A percentile compares a stretch with the other conserved stretches of the same genome.
Evolutionary conservation across 2,888 invertebrate genomes (phyloP).

Genomic region (Listrodromus nycthemerus): DNA sequence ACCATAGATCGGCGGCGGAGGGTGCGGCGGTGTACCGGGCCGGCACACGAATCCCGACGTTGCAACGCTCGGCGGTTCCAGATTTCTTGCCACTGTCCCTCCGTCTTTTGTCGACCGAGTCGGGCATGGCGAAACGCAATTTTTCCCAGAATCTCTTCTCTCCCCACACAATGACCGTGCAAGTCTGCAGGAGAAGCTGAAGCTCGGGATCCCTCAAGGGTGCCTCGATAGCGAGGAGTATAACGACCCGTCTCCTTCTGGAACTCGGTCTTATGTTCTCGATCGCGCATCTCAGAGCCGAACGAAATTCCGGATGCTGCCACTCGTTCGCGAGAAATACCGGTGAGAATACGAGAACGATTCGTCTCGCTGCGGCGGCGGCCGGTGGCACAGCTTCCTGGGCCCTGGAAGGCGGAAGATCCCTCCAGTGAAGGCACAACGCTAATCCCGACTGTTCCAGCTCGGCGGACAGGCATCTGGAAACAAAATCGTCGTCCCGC

Average conservation of each 20-base stretch:
- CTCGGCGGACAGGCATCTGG: slow-evolving; percentile 89
- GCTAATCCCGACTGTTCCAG: slow-evolving; percentile 90
- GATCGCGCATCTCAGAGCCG: slow-evolving; percentile 92
- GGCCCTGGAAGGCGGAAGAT: slow-evolving; percentile 81
- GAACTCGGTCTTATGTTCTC: slow-evolving; percentile 85
- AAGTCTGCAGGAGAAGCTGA: slow-evolving; percentile 90
- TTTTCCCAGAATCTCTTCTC: slow-evolving; percentile 95
- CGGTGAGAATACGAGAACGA: slow-evolving; percentile 92
- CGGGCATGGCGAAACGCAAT: slow-evolving; percentile 91
- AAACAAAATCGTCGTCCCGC: slow-evolving; percentile 90
- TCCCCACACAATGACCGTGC: slow-evolving; percentile 90
- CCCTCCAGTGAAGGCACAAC: slow-evolving; percentile 87
- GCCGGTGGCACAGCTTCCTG: slow-evolving; percentile 87
- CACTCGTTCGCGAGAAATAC: slow-evolving; percentile 94
- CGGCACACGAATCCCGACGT: slow-evolving; percentile 85
- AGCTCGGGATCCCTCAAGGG: slow-evolving; percentile 91
- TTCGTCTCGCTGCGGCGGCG: slow-evolving; percentile 90
- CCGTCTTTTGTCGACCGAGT: slow-evolving; percentile 86
- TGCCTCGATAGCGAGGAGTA: slow-evolving; percentile 88
- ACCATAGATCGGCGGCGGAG: slow-evolving; percentile 88
- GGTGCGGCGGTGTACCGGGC: slow-evolving; percentile 91
- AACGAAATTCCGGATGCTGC: slow-evolving; percentile 92
- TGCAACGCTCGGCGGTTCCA: slow-evolving; percentile 60
- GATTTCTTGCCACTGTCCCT: slow-evolving; percentile 68
- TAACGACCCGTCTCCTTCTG: slow-evolving; percentile 80